phyloP scores from a whole-genome alignment of 1,140 invertebrate species.

The Cydia splendana region DNA sequence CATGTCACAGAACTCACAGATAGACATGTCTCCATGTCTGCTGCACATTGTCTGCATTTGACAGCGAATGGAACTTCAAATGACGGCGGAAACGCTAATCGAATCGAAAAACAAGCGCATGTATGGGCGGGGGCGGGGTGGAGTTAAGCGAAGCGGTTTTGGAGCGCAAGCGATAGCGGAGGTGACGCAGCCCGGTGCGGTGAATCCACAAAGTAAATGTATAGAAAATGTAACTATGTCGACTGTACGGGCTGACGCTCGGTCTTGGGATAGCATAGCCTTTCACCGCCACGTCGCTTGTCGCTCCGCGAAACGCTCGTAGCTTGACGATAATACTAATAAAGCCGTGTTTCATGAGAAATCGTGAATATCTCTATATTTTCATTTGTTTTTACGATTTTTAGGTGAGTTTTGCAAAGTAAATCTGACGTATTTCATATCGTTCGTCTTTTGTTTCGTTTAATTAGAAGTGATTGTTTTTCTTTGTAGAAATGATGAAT shows the following conservation, averaged over 20 bases:
- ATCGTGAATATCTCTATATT: background rate
- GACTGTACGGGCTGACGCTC: constrained; percentile 1
- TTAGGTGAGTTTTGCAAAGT: background rate
- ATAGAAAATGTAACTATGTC: constrained; percentile 3
- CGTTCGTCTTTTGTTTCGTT: background rate
- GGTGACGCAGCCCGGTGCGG: constrained; percentile 4
- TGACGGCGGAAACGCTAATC: background rate
- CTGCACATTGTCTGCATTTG: background rate
- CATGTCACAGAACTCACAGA: too few relatives aligned
- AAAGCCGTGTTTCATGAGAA: background rate
- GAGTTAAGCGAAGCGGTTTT: background rate
- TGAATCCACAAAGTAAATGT: constrained; percentile 16
- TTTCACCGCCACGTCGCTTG: constrained; percentile 20
- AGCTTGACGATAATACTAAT: background rate
- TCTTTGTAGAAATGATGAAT: constrained; percentile 10
- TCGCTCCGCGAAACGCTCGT: constrained; percentile 1
- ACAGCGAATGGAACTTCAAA: background rate
- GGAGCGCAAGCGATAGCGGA: constrained; percentile 12
- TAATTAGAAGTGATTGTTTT: background rate
- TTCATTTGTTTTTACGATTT: constrained; percentile 2
- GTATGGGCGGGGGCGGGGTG: background rate
- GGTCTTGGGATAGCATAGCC: constrained; percentile 1
- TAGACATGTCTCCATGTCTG: too few relatives aligned
- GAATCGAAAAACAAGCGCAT: constrained; percentile 6
- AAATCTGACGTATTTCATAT: background rate